Base-by-base conservation (phyloP, 2,797 vertebrate genomes). In the Pseudomugil gertrudae region DNA sequence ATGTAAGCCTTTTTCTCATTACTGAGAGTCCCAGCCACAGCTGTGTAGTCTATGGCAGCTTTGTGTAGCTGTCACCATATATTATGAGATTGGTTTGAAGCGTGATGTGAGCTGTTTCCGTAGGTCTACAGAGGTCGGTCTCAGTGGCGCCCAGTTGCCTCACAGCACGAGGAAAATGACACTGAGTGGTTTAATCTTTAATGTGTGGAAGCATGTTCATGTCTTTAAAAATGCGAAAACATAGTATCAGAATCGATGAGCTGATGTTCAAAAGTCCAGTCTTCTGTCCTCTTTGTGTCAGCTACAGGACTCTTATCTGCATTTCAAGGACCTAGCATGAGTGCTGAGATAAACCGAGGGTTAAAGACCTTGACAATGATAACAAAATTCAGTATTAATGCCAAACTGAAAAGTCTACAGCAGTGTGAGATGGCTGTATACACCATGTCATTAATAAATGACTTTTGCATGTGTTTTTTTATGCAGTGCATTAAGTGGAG, bases 301-400 rank as follows among this genome's bases (percentile, higher is more conserved):
- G 15, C 3, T 17, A 0, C 1, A 9, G 17, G 3, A 13, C 10
- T 35, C 2, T 9, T 61, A 13, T 55, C 65, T 11, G 27, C 3
- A 0, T 63, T 69, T 79, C 66, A 81, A 84, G 78, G 79, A 38
- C n/a, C 2, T 5, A 7, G 5, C 35, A 13, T n/a, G 10, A 32
- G 29, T 29, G 27, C 14, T 0, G 7, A 73, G 53, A 69, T 83
- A 77, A 71, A 48, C 27, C 24, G 4, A 5, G 9, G 17, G 21
- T 14, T 5, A 2, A 50, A 13, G 63, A n/a, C 63, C 56, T 76
- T 69, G 0, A 26, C 2, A 40, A 19, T n/a, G 23, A 71, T 63
- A 21, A 55, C 0, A 1, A 23, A 15, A 23, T 3, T 43, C 9
- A 33, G 17, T 4, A 8, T 10, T 9, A 15, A 17, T 56, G 19